phyloP scores from a whole-genome alignment of 2,797 vertebrate genomes.

The Microctenopoma stevenorrisi region DNA sequence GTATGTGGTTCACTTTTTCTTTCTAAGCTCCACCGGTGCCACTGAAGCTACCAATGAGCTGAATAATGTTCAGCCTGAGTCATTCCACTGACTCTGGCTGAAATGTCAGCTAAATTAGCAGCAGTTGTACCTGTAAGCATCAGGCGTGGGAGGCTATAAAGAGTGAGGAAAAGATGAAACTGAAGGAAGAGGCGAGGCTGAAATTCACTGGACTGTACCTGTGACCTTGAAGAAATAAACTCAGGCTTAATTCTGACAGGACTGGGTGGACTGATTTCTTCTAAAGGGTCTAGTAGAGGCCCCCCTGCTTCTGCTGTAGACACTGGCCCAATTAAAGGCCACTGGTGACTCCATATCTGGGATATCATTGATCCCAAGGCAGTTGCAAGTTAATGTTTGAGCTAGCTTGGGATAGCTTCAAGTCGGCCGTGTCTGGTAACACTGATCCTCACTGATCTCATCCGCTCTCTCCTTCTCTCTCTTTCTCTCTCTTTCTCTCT shows the following conservation, averaged over 20 bases:
- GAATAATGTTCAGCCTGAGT: constrained; percentile 6
- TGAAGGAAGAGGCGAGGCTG: background rate
- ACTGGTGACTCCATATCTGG: constrained; percentile 58
- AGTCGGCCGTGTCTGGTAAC: constrained; percentile 31
- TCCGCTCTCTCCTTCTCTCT: constrained; percentile 2
- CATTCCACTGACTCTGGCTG: background rate
- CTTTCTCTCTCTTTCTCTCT: constrained; percentile 1
- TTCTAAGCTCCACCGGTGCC: background rate
- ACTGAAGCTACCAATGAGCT: constrained; percentile 1
- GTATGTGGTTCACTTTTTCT: background rate
- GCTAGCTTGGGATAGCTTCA: constrained; percentile 23
- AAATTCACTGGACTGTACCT: background rate
- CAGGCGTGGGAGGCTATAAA: background rate
- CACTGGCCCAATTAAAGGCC: constrained; percentile 56
- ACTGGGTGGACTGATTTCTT: constrained; percentile 17
- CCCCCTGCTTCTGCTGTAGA: constrained; percentile 23
- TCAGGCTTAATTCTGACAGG: constrained; percentile 9
- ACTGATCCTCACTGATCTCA: constrained; percentile 31
- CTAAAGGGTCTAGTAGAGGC: constrained; percentile 21
- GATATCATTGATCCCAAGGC: constrained; percentile 59
- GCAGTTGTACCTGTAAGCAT: background rate
- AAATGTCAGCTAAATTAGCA: constrained; percentile 14
- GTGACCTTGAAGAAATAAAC: constrained; percentile 42
- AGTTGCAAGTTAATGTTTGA: constrained; percentile 48
- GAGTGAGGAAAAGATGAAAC: background rate